Conservation (phyloP, 2,797 vertebrate genomes). For the Cossypha niveicapilla region DNA sequence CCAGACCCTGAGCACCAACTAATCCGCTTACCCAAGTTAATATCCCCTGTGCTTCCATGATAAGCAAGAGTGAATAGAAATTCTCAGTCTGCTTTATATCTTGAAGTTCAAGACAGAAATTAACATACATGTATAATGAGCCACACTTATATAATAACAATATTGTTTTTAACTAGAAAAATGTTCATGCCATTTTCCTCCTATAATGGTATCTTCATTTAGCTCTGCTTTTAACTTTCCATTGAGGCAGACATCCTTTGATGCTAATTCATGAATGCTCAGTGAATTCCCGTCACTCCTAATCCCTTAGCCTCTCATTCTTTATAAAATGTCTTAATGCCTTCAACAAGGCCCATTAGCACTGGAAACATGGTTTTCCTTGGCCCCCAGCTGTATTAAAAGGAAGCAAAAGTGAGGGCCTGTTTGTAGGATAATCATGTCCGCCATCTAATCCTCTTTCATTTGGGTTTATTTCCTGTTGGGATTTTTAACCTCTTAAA, state of each 20-base stretch:
- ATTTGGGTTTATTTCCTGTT: slow-evolving; percentile 28
- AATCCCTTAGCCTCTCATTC: slow-evolving; percentile 60
- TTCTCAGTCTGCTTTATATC: slow-evolving; percentile 19
- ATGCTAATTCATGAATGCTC: slow-evolving; percentile 23
- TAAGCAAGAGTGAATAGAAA: slow-evolving; percentile 45
- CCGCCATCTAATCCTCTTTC: neutral
- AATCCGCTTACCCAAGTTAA: slow-evolving; percentile 62
- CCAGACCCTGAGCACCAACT: neutral
- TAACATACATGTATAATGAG: slow-evolving; percentile 27
- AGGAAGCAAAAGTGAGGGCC: slow-evolving; percentile 22
- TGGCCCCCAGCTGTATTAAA: slow-evolving; percentile 18
- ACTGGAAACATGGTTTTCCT: slow-evolving; percentile 30
- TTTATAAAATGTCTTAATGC: slow-evolving; percentile 62
- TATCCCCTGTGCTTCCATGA: slow-evolving; percentile 41
- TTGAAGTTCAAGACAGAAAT: slow-evolving; percentile 46
- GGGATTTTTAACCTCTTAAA: neutral
- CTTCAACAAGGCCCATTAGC: slow-evolving; percentile 52
- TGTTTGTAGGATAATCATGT: slow-evolving; percentile 19
- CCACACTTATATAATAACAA: slow-evolving; percentile 19
- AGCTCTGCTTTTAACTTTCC: slow-evolving; percentile 29
- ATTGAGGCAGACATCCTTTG: slow-evolving; percentile 47
- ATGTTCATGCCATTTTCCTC: neutral
- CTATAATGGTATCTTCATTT: slow-evolving; percentile 6
- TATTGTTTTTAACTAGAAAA: slow-evolving; percentile 30
- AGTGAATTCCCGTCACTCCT: slow-evolving; percentile 46